Percentiles rank a stretch among this genome's conserved stretches.
Evolutionary conservation across 2,888 invertebrate species (phyloP).

Genomic region (Habroteleia sp.): DNA sequence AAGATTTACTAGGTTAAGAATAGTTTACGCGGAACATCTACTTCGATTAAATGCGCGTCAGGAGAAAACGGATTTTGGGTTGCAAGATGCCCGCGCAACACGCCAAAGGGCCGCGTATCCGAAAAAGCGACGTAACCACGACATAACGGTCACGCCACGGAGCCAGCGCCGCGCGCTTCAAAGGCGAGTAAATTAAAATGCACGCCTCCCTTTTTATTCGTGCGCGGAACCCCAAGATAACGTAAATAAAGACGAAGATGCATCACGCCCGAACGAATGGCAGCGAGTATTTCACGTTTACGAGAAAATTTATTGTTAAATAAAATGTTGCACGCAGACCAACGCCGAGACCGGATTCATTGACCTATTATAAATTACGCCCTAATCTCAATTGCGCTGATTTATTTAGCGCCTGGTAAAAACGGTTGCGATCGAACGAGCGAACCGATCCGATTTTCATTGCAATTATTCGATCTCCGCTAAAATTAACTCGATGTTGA

Average conservation of each 20-base stretch:
- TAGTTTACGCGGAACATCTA: conserved; percentile 65
- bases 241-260: conserved; percentile 63
- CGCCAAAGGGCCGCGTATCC: conserved; percentile 61
- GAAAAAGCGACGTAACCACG: conserved; percentile 61
- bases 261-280: conserved; percentile 38
- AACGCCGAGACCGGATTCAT: conserved; percentile 7
- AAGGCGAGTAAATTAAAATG: conserved; percentile 62
- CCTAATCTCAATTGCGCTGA: conserved; percentile 45
- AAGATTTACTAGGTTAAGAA: conserved; percentile 64
- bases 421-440: conserved; percentile 17
- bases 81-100: conserved; percentile 53
- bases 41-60: conserved; percentile 61
- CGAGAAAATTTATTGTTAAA: conserved; percentile 54
- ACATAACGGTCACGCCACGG: conserved; percentile 63
- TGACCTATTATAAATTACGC: conserved; percentile 41
- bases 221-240: conserved; percentile 37
- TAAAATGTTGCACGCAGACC: conserved; percentile 43
- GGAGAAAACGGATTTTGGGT: conserved; percentile 54
- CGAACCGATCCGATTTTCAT: conserved; percentile 27
- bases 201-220: conserved; percentile 50
- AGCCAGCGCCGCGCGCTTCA: conserved; percentile 53
- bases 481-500: conserved; percentile 54
- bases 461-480: conserved; percentile 39
- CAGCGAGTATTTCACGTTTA: conserved; percentile 53
- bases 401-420: conserved; percentile 14